Conservation (phyloP, 2,888 invertebrate species). For the Argyresthia goedartella region DNA sequence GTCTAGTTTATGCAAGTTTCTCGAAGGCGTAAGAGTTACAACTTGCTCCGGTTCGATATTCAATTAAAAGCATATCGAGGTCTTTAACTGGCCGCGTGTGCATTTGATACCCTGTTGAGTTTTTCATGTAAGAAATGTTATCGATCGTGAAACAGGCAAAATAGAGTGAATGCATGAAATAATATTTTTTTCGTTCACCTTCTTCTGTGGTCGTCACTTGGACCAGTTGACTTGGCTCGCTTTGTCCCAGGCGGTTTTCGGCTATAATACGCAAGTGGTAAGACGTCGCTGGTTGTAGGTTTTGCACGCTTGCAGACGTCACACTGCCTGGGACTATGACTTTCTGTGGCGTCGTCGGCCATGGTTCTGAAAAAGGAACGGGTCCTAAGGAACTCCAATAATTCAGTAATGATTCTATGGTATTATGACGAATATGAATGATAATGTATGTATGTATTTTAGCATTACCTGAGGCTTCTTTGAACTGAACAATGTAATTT, state of each 20-base stretch:
- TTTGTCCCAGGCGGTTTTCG: slow-evolving; percentile 89
- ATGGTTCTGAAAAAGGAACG: slow-evolving; percentile 70
- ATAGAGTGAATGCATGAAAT: too few relatives aligned
- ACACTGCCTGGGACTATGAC: slow-evolving; percentile 87
- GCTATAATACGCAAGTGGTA: slow-evolving; percentile 92
- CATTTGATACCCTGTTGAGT: too few relatives aligned
- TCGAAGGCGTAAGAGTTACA: too few relatives aligned
- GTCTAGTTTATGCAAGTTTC: too few relatives aligned
- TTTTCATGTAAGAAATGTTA: too few relatives aligned
- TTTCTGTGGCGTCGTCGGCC: slow-evolving; percentile 87
- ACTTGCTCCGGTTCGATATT: too few relatives aligned
- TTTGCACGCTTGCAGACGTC: slow-evolving; percentile 83
- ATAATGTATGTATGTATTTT: not conserved
- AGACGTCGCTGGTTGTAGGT: slow-evolving; percentile 86
- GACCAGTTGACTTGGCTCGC: slow-evolving; percentile 87
- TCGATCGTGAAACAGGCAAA: too few relatives aligned
- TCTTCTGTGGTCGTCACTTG: slow-evolving; percentile 90
- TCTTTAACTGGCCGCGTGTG: too few relatives aligned
- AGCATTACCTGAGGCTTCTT: slow-evolving; percentile 80
- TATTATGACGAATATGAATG: too few relatives aligned
- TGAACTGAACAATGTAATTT: slow-evolving; percentile 91
- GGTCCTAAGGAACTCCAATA: too few relatives aligned
- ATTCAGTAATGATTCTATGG: too few relatives aligned
- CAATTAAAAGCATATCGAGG: too few relatives aligned
- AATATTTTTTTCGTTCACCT: slow-evolving; percentile 57